Percentiles rank a stretch among this genome's conserved stretches.
Evolutionary conservation across 2,113 vertebrate species (phyloP).

Genomic region (Columba janthina): DNA sequence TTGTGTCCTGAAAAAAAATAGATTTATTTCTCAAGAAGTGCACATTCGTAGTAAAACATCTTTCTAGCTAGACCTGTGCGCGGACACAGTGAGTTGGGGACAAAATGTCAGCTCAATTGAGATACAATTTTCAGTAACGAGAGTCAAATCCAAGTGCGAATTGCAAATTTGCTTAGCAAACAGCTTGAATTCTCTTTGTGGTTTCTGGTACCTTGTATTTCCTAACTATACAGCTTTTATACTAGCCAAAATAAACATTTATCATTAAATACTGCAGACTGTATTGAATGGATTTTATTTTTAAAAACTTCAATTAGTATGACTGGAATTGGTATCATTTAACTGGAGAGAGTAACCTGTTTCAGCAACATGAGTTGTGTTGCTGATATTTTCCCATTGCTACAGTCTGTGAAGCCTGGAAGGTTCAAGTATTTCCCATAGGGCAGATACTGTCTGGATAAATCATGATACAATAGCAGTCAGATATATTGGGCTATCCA

Average conservation of each 20-base stretch:
- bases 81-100: not conserved
- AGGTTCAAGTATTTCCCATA: conserved; percentile 65
- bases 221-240: not conserved
- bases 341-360: conserved; percentile 13
- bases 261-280: not conserved
- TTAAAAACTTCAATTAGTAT: not conserved
- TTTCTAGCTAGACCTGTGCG: not conserved
- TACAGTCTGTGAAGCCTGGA: conserved; percentile 54
- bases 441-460: conserved; percentile 51
- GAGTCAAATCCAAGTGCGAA: conserved; percentile 36
- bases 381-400: conserved; percentile 40
- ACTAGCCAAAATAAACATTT: not conserved
- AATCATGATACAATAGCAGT: conserved; percentile 58
- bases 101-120: not conserved
- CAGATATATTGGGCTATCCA: conserved; percentile 17
- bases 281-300: not conserved
- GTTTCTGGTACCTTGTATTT: not conserved
- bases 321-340: conserved; percentile 22
- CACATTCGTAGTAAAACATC: not conserved
- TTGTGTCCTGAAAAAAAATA: not conserved
- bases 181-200: not conserved
- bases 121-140: not conserved
- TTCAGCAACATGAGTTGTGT: conserved; percentile 28
- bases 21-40: not conserved
- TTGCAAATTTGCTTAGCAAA: conserved; percentile 37